Evolutionary conservation across 1,140 invertebrate species (phyloP).

Genomic region (Aethina tumida): DNA sequence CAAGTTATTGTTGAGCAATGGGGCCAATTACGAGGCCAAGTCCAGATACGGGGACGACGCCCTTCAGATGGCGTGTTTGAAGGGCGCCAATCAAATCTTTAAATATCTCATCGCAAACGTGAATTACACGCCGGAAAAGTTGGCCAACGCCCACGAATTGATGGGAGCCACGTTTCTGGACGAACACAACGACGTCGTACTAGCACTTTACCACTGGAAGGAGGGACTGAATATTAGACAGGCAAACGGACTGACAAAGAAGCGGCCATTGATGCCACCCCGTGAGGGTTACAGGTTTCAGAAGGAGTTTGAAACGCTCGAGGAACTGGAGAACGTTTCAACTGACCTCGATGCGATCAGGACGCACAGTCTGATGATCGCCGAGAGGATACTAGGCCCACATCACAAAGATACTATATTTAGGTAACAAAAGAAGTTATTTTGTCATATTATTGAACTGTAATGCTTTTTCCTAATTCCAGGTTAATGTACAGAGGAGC

Average conservation of each 20-base stretch:
- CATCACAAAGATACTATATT: slow-evolving; percentile 81
- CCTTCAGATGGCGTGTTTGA: slow-evolving; percentile 79
- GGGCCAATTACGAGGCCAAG: slow-evolving; percentile 65
- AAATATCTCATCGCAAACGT: slow-evolving; percentile 58
- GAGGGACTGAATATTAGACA: slow-evolving; percentile 49
- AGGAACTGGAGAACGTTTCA: slow-evolving; percentile 60
- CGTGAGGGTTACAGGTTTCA: slow-evolving; percentile 52
- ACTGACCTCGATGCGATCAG: slow-evolving; percentile 70
- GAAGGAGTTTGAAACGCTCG: slow-evolving; percentile 58
- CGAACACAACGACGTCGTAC: slow-evolving; percentile 63
- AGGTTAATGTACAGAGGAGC: slow-evolving; percentile 56
- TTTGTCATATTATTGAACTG: neutral
- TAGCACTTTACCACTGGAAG: slow-evolving; percentile 56
- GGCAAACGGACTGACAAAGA: slow-evolving; percentile 37
- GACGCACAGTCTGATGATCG: slow-evolving; percentile 73
- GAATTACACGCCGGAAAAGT: slow-evolving; percentile 51
- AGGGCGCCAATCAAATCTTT: slow-evolving; percentile 76
- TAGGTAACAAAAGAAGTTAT: slow-evolving; percentile 33
- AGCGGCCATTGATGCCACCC: slow-evolving; percentile 45
- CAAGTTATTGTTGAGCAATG: slow-evolving; percentile 66
- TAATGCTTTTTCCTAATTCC: slow-evolving; percentile 1
- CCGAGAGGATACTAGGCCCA: slow-evolving; percentile 68
- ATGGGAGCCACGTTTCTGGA: slow-evolving; percentile 77
- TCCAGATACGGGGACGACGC: slow-evolving; percentile 84
- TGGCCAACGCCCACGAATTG: slow-evolving; percentile 76